These are phyloP conservation scores for Pseudocheirus occidentalis DNA, from an alignment of 2,797 vertebrate species.

Conservation along the genomic window DNA sequence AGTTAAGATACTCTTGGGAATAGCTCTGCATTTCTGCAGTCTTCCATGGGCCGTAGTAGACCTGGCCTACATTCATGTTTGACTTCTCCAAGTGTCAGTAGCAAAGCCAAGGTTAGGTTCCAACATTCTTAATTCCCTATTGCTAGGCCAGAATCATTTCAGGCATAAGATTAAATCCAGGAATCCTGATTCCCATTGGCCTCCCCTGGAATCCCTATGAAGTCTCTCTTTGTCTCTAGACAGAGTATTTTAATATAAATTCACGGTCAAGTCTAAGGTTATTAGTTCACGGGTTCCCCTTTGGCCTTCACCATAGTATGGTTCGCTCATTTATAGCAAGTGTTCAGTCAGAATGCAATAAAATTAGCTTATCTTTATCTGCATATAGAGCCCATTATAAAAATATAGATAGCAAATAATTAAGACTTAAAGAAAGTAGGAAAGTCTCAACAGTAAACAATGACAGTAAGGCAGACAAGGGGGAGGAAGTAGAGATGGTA, in stretches of 20 bases:
- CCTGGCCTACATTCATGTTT: not conserved
- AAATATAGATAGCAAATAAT: not conserved
- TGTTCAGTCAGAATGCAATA: not conserved
- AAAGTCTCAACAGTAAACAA: not conserved
- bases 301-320: not conserved
- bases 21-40: not conserved
- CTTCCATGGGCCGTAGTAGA: not conserved
- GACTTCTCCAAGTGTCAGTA: not conserved
- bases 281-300: not conserved
- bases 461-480: not conserved
- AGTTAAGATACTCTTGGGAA: constrained; percentile 4
- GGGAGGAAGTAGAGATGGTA: not conserved
- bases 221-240: not conserved
- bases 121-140: not conserved
- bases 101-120: constrained; percentile 8
- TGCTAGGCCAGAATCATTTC: constrained; percentile 24
- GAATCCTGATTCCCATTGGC: not conserved
- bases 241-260: not conserved
- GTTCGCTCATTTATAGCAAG: not conserved
- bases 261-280: not conserved
- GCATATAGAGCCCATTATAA: not conserved
- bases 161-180: constrained; percentile 28
- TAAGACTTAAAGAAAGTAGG: not conserved
- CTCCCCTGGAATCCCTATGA: not conserved
- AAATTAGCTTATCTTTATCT: not conserved